A percentile compares a stretch with the other conserved stretches of the same genome.
Conservation (phyloP, 2,113 vertebrate genomes). For the Psilopogon haemacephalus region DNA sequence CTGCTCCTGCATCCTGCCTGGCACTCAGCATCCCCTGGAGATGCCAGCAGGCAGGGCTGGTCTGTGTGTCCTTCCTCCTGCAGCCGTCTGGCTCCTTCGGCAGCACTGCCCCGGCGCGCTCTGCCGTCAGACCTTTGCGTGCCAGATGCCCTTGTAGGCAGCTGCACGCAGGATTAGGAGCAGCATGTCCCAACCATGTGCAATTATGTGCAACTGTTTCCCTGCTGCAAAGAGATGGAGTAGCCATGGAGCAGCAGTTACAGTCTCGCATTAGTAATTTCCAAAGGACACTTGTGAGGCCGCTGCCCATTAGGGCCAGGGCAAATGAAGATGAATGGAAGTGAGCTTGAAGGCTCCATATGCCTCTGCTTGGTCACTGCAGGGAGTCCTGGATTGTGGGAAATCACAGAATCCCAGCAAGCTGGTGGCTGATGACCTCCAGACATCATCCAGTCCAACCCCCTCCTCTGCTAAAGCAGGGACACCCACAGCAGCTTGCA, state of each 20-base stretch:
- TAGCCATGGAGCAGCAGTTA: background rate
- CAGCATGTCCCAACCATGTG: background rate
- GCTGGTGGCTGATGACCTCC: no score
- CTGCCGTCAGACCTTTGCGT: background rate
- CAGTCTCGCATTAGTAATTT: background rate
- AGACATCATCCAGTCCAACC: no score
- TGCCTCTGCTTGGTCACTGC: background rate
- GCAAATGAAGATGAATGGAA: background rate
- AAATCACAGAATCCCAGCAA: background rate
- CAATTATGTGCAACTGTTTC: background rate
- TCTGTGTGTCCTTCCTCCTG: background rate
- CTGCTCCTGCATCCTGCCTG: fast-evolving
- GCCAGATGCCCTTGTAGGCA: background rate
- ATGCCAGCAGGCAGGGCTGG: background rate
- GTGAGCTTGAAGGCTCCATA: background rate
- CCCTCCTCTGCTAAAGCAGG: no score
- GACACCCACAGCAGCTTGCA: no score
- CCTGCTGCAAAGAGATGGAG: background rate
- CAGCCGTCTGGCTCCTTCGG: fast-evolving
- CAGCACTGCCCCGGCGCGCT: background rate
- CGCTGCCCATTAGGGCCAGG: background rate
- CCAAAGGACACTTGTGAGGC: background rate
- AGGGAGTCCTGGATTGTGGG: background rate
- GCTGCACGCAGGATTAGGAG: background rate
- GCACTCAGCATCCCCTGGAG: background rate